A percentile compares a stretch with the other conserved stretches of the same genome.
Conservation (phyloP, 2,888 invertebrate genomes). For the Agrochola circellaris region DNA sequence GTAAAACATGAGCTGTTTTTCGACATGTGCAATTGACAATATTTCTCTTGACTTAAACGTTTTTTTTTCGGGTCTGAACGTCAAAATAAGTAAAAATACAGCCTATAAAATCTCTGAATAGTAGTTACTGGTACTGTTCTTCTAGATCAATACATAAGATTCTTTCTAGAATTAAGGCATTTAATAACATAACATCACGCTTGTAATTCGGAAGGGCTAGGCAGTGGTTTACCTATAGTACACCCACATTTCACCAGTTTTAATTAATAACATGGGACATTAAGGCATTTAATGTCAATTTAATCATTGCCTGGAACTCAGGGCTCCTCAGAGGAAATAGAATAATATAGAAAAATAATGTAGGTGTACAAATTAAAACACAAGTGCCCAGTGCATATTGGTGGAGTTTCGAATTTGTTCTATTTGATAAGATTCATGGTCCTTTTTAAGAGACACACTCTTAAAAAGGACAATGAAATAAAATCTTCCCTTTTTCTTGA, state of each 20-base stretch:
- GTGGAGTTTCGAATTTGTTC: neutral
- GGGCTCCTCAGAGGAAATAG: neutral
- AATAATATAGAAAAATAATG: neutral
- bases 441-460: too few species aligned
- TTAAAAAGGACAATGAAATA: too few species aligned
- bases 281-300: neutral
- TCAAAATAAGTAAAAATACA: neutral
- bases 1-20: neutral
- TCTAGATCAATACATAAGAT: neutral
- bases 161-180: neutral
- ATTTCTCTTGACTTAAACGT: neutral
- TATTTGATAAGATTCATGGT: neutral
- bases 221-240: neutral
- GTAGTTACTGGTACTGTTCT: neutral
- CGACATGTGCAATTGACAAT: constrained; percentile 19
- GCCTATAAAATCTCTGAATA: neutral
- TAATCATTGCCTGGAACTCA: neutral
- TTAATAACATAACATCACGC: neutral
- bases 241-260: neutral
- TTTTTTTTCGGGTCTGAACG: neutral
- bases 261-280: too few species aligned
- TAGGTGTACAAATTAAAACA: neutral
- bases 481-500: neutral
- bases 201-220: neutral
- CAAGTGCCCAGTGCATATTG: neutral